Conservation (phyloP, 2,113 vertebrate genomes). For the Thamnaconus septentrionalis region DNA sequence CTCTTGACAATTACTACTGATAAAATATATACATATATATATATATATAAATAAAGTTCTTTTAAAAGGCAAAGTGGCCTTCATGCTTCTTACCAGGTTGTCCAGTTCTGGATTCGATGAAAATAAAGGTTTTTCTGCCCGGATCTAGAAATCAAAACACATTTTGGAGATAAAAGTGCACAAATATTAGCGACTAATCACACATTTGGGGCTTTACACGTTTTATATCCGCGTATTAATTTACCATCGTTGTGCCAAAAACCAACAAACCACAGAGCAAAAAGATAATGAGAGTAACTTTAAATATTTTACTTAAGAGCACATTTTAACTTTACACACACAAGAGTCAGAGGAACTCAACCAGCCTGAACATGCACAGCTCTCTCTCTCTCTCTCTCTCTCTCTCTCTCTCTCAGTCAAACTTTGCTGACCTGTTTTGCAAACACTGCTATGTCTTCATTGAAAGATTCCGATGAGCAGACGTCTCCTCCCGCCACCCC, state of each 20-base stretch:
- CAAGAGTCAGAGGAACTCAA: slow-evolving; percentile 23
- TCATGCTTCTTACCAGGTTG: slow-evolving; percentile 93
- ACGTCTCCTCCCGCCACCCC: slow-evolving; percentile 99
- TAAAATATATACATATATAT: too few species aligned
- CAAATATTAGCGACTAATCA: background rate
- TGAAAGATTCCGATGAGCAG: slow-evolving; percentile 99
- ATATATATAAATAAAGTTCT: too few species aligned
- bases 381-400: slow-evolving; percentile 8
- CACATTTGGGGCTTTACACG: background rate
- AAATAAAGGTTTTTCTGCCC: slow-evolving; percentile 99
- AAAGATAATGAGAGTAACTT: too few species aligned
- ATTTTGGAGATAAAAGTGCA: slow-evolving; percentile 5
- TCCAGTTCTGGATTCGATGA: slow-evolving; percentile 99
- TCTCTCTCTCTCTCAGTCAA: slow-evolving; percentile 19
- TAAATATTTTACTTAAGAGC: background rate
- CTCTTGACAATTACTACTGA: too few species aligned
- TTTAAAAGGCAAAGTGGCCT: too few species aligned
- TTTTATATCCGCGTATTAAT: background rate
- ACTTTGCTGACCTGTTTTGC: slow-evolving; percentile 97
- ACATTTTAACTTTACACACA: slow-evolving; percentile 8
- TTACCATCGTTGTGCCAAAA: slow-evolving; percentile 18
- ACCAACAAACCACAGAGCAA: background rate
- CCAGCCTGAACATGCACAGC: slow-evolving; percentile 20
- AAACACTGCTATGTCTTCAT: slow-evolving; percentile 99
- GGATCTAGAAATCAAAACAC: slow-evolving; percentile 86